Percentiles rank a stretch among this genome's conserved stretches.
phyloP scores from a whole-genome alignment of 1,140 invertebrate species.

The Drosophila setifemur region DNA sequence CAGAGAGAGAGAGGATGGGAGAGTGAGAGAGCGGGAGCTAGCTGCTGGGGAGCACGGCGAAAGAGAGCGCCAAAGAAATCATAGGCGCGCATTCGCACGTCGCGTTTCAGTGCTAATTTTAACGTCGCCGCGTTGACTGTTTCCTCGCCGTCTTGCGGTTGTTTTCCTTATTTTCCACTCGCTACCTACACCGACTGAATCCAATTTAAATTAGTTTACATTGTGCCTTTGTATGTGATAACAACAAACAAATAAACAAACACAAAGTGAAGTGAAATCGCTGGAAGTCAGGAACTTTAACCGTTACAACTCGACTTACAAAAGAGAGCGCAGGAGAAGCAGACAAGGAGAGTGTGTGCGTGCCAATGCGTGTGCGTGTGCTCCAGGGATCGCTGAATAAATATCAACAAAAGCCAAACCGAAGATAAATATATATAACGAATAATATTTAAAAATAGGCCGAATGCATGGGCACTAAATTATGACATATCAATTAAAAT shows the following conservation, averaged over 20 bases:
- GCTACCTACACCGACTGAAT: slow-evolving; percentile 45
- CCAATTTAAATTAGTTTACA: slow-evolving; percentile 68
- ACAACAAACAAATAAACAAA: slow-evolving; percentile 20
- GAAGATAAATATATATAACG: too few species aligned
- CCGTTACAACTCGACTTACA: slow-evolving; percentile 17
- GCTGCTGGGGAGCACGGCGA: slow-evolving; percentile 15
- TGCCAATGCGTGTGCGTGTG: too few species aligned
- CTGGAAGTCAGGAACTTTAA: slow-evolving; percentile 25
- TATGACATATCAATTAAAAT: slow-evolving; percentile 34
- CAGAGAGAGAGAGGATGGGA: slow-evolving; percentile 8
- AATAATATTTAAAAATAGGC: slow-evolving; percentile 22
- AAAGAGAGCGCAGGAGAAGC: background rate
- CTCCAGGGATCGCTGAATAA: too few species aligned
- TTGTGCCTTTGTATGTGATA: slow-evolving; percentile 61
- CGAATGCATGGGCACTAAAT: too few species aligned
- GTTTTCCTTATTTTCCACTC: slow-evolving; percentile 50
- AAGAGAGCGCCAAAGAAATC: slow-evolving; percentile 43
- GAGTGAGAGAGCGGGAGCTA: background rate
- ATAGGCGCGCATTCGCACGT: slow-evolving; percentile 62
- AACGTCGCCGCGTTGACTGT: slow-evolving; percentile 71
- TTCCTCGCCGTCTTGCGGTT: slow-evolving; percentile 58
- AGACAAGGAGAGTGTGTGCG: too few species aligned
- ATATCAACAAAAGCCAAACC: background rate
- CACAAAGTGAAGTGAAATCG: slow-evolving; percentile 29
- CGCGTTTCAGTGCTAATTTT: slow-evolving; percentile 75